Conservation (phyloP, 2,113 vertebrate genomes). For the Tursiops truncatus region DNA sequence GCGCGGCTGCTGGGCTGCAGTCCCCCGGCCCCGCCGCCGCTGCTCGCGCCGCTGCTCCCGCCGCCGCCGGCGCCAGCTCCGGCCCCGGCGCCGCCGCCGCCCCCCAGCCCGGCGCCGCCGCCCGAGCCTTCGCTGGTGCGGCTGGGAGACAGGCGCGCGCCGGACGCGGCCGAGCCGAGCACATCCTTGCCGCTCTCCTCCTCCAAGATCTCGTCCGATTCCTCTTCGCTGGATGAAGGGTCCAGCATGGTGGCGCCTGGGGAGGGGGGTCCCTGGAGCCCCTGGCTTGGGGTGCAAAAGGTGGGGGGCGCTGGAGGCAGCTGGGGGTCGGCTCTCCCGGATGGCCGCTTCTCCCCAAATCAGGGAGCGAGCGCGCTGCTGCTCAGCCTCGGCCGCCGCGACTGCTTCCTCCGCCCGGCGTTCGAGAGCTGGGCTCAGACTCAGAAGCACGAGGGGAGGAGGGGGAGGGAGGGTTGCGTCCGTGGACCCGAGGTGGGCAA, state of each 20-base stretch:
- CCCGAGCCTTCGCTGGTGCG: slow-evolving; percentile 90
- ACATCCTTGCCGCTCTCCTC: slow-evolving; percentile 89
- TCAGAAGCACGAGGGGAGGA: slow-evolving; percentile 56
- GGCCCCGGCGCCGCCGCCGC: slow-evolving; percentile 81
- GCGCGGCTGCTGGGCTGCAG: slow-evolving; percentile 86
- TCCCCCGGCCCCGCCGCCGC: slow-evolving; percentile 84
- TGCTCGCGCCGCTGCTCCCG: slow-evolving; percentile 82
- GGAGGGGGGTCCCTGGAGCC: neutral
- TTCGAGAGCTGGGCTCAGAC: slow-evolving; percentile 51
- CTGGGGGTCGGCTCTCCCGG: slow-evolving; percentile 29
- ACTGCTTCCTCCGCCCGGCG: slow-evolving; percentile 48
- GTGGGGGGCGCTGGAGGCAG: slow-evolving; percentile 58
- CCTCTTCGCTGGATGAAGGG: slow-evolving; percentile 96
- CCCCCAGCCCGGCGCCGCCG: slow-evolving; percentile 82
- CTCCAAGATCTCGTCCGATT: slow-evolving; percentile 92
- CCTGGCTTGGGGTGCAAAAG: slow-evolving; percentile 44
- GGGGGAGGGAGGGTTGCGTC: slow-evolving; percentile 51
- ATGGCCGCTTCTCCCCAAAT: slow-evolving; percentile 20
- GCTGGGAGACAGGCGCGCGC: slow-evolving; percentile 88
- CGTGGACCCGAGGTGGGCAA: slow-evolving; percentile 28
- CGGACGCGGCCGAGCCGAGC: slow-evolving; percentile 86
- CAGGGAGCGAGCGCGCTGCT: slow-evolving; percentile 25
- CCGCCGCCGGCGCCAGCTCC: slow-evolving; percentile 76
- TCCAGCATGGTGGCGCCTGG: slow-evolving; percentile 88
- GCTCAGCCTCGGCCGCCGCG: slow-evolving; percentile 59